phyloP scores from a whole-genome alignment of 2,113 vertebrate genomes.

The Verasper variegatus region DNA sequence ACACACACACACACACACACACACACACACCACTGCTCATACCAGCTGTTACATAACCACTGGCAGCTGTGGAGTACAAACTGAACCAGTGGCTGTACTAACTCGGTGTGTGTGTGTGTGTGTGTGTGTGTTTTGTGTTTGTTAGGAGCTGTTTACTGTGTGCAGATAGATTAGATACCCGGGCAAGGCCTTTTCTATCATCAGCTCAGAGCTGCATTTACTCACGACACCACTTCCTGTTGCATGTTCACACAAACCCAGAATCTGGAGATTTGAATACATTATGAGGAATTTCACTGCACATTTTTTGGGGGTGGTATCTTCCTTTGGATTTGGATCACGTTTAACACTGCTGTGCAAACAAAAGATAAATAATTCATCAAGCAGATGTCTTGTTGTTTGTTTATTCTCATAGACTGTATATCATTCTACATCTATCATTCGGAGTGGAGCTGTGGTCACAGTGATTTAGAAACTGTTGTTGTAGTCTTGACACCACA shows the following conservation, averaged over 20 bases:
- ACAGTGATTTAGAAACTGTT: no score
- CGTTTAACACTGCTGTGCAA: neutral
- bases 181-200: constrained; percentile 8
- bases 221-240: neutral
- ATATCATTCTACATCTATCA: neutral
- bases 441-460: neutral
- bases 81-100: neutral
- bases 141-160: neutral
- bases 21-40: constrained; percentile 17
- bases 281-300: no score
- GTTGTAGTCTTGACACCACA: neutral
- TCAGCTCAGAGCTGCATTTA: neutral
- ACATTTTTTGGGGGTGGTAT: no score
- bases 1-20: constrained; percentile 17
- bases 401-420: neutral
- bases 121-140: neutral
- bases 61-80: constrained; percentile 19
- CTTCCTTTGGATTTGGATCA: neutral
- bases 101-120: no score
- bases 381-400: no score
- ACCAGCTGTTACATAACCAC: constrained; percentile 48
- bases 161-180: constrained; percentile 33
- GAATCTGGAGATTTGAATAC: no score
- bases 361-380: neutral
- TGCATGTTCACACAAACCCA: neutral